Base-by-base conservation (phyloP, 2,113 vertebrate species). In the Nothoprocta pentlandii region DNA sequence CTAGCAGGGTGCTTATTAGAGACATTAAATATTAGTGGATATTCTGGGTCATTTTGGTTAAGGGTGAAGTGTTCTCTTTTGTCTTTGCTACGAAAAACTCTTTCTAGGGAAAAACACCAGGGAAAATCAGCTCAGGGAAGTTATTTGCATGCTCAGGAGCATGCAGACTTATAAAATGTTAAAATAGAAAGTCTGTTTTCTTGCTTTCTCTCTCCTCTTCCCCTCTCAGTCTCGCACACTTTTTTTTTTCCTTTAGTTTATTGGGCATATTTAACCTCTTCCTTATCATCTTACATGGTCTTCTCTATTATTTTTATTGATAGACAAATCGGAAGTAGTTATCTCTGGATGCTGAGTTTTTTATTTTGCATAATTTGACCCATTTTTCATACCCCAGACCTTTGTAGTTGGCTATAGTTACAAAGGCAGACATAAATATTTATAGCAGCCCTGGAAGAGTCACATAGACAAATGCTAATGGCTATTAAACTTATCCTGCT, bases 351-450 rank as follows among this genome's bases (percentile, higher is more conserved):
- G 39, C 61, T 26, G 28, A 53, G 6, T 63, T 46, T 87, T 81
- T 87, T 94, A 89, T 23, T 59, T 20, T 25, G 44, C 6, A 88
- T 94, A 68, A 94, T 70, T 16, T 20, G 19, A 77, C 68, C 7
- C 12, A 36, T 90, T 92, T 78, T 84, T 54, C 36, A 90, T 77
- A 75, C 10, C 12, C 36, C 32, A 32, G 70, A 22, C 62, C 49
- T 85, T 53, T 84, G 34, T 11, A 79, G 59, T 80, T 91, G 91
- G 61, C 86, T 78, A 94, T 91, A 44, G 62, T 94, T 81, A 66
- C 74, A 83, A 67, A 91, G 91, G 36, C 58, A 81, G 92, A 80
- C 81, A 56, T 90, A 94, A 92, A 77, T 62, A n/a, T 97, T 96
- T 92, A 80, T 69, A 78, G 85, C 87, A 93, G 73, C 84, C 93